These are phyloP conservation scores for Lytechinus pictus DNA, from an alignment of 35 echinoderm and acorn worm species.

Conservation along the genomic window DNA sequence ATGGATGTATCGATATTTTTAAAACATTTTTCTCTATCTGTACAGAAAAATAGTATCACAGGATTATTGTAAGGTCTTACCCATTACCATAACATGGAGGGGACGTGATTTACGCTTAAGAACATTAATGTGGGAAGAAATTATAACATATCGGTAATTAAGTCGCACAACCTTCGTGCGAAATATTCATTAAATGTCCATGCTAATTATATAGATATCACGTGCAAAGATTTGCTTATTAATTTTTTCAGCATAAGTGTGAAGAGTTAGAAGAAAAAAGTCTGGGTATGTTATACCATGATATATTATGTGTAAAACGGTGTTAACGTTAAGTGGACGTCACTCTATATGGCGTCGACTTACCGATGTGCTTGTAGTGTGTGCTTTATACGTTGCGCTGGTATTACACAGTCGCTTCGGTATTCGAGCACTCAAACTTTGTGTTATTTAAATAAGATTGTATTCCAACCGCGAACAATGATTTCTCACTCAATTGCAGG, in stretches of 20 bases:
- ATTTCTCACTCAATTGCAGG: background rate
- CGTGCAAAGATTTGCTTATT: background rate
- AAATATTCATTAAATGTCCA: no score
- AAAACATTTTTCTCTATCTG: no score
- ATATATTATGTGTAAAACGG: background rate
- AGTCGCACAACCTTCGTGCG: no score
- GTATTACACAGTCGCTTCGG: background rate
- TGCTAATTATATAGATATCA: background rate
- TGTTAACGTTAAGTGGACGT: background rate
- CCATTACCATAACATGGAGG: no score
- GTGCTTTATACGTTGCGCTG: background rate
- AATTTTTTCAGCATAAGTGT: background rate
- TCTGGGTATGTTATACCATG: background rate
- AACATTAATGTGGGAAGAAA: no score
- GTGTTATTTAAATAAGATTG: background rate
- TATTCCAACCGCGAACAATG: background rate
- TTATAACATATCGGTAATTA: no score
- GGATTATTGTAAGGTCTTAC: no score
- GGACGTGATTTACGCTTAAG: no score
- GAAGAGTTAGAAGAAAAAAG: background rate
- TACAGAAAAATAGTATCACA: no score
- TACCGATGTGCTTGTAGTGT: background rate
- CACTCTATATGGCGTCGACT: background rate
- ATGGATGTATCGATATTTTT: no score
- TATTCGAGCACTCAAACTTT: background rate